Percentiles rank a stretch among this genome's conserved stretches.
phyloP scores from a whole-genome alignment of 2,797 vertebrate genomes.

The Arvicola amphibius region DNA sequence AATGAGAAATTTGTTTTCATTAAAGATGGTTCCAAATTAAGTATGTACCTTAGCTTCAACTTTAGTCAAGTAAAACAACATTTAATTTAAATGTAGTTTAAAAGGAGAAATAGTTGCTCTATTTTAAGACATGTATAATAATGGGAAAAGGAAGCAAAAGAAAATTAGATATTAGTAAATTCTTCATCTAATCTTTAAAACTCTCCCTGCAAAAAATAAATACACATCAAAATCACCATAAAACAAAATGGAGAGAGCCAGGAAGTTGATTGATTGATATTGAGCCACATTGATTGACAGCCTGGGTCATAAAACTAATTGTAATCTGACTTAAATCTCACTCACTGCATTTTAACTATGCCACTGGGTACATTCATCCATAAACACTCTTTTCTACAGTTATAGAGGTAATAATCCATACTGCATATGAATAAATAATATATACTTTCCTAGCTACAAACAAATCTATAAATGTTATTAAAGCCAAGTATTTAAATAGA shows the following conservation, averaged over 20 bases:
- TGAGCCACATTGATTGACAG: not conserved
- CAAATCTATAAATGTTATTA: not conserved
- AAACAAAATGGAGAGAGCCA: not conserved
- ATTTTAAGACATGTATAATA: conserved; percentile 29
- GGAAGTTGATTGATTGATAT: too few species aligned
- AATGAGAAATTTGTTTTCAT: conserved; percentile 21
- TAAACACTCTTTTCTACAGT: not conserved
- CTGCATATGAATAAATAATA: not conserved
- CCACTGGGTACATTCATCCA: not conserved
- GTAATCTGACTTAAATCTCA: not conserved
- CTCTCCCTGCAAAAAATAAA: not conserved
- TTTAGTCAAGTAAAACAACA: conserved; percentile 1
- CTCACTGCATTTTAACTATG: not conserved
- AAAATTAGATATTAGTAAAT: not conserved
- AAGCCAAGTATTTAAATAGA: not conserved
- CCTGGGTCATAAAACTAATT: not conserved
- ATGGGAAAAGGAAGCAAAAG: not conserved
- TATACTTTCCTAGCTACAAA: not conserved
- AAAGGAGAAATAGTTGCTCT: not conserved
- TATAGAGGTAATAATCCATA: not conserved
- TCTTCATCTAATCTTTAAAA: not conserved
- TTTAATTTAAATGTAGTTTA: conserved; percentile 3
- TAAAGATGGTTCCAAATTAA: not conserved
- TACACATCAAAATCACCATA: not conserved
- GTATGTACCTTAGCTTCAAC: not conserved